phyloP scores from a whole-genome alignment of 2,113 vertebrate species.

The Crotophaga sulcirostris region DNA sequence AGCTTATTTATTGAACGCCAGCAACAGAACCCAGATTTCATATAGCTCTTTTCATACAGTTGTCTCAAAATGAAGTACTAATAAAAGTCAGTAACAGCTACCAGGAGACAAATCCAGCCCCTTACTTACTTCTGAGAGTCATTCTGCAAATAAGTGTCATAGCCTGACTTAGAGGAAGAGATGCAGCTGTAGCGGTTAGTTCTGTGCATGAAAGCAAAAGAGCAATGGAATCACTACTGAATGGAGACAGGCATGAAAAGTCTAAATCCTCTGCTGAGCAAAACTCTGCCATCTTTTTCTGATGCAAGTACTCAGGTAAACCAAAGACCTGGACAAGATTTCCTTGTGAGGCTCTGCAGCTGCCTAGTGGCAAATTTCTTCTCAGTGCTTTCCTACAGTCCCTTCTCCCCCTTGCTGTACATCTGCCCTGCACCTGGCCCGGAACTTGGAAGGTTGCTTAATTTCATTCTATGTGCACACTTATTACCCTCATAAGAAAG shows the following conservation, averaged over 20 bases:
- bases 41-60: background rate
- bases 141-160: background rate
- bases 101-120: background rate
- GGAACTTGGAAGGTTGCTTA: conserved; percentile 59
- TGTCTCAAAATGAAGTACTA: background rate
- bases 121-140: background rate
- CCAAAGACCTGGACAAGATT: fast-evolving
- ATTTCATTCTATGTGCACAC: conserved; percentile 42
- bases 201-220: background rate
- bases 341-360: background rate
- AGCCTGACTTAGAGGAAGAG: background rate
- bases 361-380: background rate
- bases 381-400: background rate
- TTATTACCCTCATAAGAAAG: conserved; percentile 50
- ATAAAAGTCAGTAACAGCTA: background rate
- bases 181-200: background rate
- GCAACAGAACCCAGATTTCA: background rate
- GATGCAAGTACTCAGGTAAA: background rate
- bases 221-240: background rate
- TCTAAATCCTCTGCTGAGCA: background rate
- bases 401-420: background rate
- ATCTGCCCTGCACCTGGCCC: conserved; percentile 67
- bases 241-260: background rate
- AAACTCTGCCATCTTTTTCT: background rate
- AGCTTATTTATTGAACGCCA: background rate